These are phyloP conservation scores for Porites lobata DNA, from an alignment of 92 coral and sea anemone genomes.

Conservation along the genomic window DNA sequence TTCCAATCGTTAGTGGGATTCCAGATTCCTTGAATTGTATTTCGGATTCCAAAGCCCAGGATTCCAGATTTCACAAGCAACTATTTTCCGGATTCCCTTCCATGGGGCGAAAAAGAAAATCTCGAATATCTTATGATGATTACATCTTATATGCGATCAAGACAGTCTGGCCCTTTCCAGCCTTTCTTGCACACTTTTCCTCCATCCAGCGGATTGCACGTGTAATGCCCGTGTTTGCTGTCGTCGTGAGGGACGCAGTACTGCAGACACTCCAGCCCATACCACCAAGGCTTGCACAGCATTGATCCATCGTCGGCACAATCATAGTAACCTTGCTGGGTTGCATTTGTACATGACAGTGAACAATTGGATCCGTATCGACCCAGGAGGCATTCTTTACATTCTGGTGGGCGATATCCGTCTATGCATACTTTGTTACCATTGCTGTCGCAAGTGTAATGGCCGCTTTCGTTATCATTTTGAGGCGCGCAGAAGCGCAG, in stretches of 20 bases:
- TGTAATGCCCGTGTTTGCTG: slow-evolving; percentile 50
- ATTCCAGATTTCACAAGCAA: too few species aligned
- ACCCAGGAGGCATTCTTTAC: slow-evolving; percentile 59
- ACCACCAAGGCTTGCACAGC: slow-evolving; percentile 74
- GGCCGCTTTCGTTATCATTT: slow-evolving; percentile 29
- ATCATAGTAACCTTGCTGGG: slow-evolving; percentile 57
- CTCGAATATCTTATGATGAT: background rate
- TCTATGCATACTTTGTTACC: slow-evolving; percentile 54
- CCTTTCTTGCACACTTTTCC: slow-evolving; percentile 59
- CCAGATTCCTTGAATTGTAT: too few species aligned
- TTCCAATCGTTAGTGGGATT: too few species aligned
- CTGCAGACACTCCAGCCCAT: slow-evolving; percentile 68
- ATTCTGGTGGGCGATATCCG: slow-evolving; percentile 52
- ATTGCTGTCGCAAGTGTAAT: slow-evolving; percentile 50
- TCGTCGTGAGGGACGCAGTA: slow-evolving; percentile 71
- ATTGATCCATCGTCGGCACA: slow-evolving; percentile 48
- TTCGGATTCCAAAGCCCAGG: too few species aligned
- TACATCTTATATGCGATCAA: background rate
- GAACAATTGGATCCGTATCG: slow-evolving; percentile 78
- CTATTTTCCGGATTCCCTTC: background rate
- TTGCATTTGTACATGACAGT: slow-evolving; percentile 45
- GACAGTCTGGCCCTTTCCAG: slow-evolving; percentile 70
- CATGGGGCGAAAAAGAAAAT: background rate
- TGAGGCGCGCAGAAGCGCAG: slow-evolving; percentile 50
- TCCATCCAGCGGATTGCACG: slow-evolving; percentile 65